Percentiles rank a stretch among this genome's conserved stretches.
Conservation (phyloP, 2,888 invertebrate species). For the Drosophila prostipennis region DNA sequence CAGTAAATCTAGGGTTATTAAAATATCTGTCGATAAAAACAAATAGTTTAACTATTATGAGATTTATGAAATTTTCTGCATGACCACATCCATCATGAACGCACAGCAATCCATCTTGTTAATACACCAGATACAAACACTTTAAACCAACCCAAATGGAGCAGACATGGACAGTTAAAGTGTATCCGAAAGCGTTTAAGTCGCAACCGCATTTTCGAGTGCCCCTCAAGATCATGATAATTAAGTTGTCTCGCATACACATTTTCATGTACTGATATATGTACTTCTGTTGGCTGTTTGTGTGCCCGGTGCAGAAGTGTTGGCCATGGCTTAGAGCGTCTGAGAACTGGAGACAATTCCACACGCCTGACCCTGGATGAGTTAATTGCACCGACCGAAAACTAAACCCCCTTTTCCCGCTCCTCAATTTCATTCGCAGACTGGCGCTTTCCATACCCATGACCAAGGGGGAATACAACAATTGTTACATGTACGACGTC, state of each 20-base stretch:
- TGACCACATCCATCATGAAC: conserved; percentile 2
- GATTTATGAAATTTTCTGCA: background rate
- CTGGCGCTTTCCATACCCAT: conserved; percentile 89
- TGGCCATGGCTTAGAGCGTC: conserved; percentile 42
- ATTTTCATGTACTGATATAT: conserved; percentile 12
- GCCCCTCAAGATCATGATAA: conserved; percentile 49
- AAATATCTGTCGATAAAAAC: background rate
- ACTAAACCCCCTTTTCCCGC: conserved; percentile 1
- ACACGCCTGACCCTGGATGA: conserved; percentile 31
- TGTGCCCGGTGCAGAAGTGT: conserved; percentile 17
- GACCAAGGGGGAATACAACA: conserved; percentile 86
- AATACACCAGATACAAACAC: conserved; percentile 3
- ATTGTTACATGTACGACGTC: conserved; percentile 91
- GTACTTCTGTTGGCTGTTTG: conserved; percentile 7
- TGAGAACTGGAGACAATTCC: conserved; percentile 44
- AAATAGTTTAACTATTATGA: background rate
- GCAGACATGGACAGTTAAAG: conserved; percentile 28
- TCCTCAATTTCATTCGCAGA: conserved; percentile 85
- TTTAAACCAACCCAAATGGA: conserved; percentile 8
- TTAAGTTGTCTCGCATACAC: conserved; percentile 47
- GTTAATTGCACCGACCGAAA: conserved; percentile 31
- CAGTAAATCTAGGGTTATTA: background rate
- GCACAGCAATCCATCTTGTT: conserved; percentile 21
- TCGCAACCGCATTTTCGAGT: conserved; percentile 36
- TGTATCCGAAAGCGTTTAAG: conserved; percentile 39